These are phyloP conservation scores for Dryococelus australis DNA, from an alignment of 2,888 invertebrate genomes.

Conservation along the genomic window DNA sequence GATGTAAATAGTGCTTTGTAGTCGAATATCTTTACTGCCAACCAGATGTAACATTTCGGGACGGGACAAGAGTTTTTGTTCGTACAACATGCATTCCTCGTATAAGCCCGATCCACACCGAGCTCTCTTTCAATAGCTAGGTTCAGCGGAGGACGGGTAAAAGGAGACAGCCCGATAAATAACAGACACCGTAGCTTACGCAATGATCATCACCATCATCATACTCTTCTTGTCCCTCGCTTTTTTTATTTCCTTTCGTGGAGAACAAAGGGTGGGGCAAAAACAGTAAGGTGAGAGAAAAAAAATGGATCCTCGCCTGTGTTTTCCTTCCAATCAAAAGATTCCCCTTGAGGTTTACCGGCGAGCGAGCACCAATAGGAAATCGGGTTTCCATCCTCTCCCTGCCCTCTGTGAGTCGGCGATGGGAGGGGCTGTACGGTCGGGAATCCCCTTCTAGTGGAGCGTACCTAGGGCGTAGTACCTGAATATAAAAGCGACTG, in stretches of 20 bases:
- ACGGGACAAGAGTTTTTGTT: too few relatives aligned
- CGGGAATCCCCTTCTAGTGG: not conserved
- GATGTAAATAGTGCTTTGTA: too few relatives aligned
- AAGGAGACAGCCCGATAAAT: not conserved
- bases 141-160: not conserved
- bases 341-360: not conserved
- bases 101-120: not conserved
- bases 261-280: not conserved
- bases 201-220: not conserved
- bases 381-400: not conserved
- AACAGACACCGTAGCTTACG: not conserved
- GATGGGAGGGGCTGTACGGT: not conserved
- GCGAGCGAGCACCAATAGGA: not conserved
- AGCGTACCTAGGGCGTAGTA: not conserved
- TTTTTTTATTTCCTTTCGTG: not conserved
- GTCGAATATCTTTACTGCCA: too few relatives aligned
- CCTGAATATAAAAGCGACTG: not conserved
- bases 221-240: not conserved
- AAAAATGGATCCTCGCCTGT: not conserved
- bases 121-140: not conserved
- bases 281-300: not conserved
- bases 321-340: not conserved
- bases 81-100: not conserved
- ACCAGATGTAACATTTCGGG: too few relatives aligned
- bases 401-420: not conserved